Evolutionary conservation across 2,888 invertebrate species (phyloP), one percentile per base, ranked within the genome.

Genomic region (Strigamia crassipes): DNA sequence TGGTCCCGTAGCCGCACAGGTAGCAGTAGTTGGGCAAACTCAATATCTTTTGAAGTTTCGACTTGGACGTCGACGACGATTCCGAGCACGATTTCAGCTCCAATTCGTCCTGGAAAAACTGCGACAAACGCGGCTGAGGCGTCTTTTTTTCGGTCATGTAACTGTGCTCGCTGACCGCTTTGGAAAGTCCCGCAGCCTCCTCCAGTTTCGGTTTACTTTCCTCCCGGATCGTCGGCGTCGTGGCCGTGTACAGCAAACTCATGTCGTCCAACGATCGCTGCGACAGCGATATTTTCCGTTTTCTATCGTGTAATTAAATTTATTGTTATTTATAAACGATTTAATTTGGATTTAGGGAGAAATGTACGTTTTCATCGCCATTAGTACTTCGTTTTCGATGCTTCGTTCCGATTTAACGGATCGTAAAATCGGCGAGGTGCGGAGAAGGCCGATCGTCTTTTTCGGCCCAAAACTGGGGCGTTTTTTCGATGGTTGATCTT

Each of bases 221-320:
- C 13, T 73, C 73, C 9, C 13, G 3, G 13, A 27, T 31, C 21
- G 31, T 3, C 2, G 73, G 73, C 73, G 31, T 15, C 21, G 23
- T 73, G 4, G 27, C 73, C 21, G 73, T 73, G 73, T 31, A 73
- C 23, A 73, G 3, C 13, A 73, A 73, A 73, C 73, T 73, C 73
- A 73, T 73, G 10, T 23, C 73, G 13, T 73, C 73, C 8, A 73
- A 18, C 3, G 23, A 73, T 2, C 73, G 31, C 21, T 73, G 73
- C 13, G 31, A 31, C 5, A 73, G 31, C n/a, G 61, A 21, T 56
- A 21, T n/a, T 56, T 56, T 56, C 61, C n/a, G n/a, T n/a, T n/a
- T n/a, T n/a, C n/a, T n/a, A n/a, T n/a, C n/a, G n/a, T n/a, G n/a
- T n/a, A n/a, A n/a, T n/a, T n/a, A n/a, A n/a, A n/a, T n/a, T n/a